phyloP scores from a whole-genome alignment of 2,888 invertebrate genomes.

The Orchesellides sinensis region DNA sequence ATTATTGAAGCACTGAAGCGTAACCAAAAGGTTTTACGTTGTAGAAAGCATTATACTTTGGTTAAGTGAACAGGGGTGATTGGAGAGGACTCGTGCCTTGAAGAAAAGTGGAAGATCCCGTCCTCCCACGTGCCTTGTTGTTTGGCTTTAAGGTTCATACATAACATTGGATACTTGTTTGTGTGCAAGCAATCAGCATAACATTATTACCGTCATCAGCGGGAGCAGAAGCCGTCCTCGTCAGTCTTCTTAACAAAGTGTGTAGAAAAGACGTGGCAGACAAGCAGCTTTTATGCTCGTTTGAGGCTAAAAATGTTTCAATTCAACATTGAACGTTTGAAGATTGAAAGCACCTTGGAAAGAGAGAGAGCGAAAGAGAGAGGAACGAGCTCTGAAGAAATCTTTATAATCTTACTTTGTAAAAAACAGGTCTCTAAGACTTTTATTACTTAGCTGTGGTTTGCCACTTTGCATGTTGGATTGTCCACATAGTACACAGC shows the following conservation, averaged over 20 bases:
- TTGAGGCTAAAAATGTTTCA: background rate
- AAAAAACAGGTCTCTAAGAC: constrained; percentile 58
- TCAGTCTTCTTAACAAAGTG: constrained; percentile 40
- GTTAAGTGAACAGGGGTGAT: background rate
- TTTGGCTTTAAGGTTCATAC: too few species aligned
- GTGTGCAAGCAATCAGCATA: constrained; percentile 57
- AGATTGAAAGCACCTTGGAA: constrained; percentile 51
- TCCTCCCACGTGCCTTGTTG: constrained; percentile 71
- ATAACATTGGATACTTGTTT: constrained; percentile 60
- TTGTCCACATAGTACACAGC: constrained; percentile 15
- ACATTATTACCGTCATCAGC: constrained; percentile 58
- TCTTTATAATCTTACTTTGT: constrained; percentile 44
- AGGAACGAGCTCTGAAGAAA: constrained; percentile 5
- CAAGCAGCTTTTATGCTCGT: constrained; percentile 39
- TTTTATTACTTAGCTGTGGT: constrained; percentile 45
- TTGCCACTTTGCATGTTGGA: constrained; percentile 44
- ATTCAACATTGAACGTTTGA: constrained; percentile 7
- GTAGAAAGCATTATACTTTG: too few species aligned
- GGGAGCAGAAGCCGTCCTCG: constrained; percentile 56
- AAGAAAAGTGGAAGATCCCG: constrained; percentile 73
- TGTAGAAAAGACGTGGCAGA: constrained; percentile 39
- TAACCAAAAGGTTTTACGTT: too few species aligned
- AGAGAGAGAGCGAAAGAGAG: constrained; percentile 16
- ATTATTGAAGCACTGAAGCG: too few species aligned
- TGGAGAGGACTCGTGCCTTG: constrained; percentile 69